Base-by-base conservation (phyloP, 1,140 invertebrate species). In the Diuraphis noxia region DNA sequence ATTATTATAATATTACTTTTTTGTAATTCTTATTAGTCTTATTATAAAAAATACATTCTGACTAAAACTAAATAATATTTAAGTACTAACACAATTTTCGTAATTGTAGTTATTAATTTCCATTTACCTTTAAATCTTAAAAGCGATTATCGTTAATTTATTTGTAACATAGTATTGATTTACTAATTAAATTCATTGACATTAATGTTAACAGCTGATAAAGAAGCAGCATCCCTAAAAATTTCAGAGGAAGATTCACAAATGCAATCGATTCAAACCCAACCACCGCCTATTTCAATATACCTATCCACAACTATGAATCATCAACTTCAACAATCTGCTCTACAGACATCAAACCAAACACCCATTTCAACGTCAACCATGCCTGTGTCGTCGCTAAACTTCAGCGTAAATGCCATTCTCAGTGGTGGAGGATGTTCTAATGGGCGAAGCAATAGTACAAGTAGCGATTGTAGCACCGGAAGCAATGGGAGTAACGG, bases 321-420 rank as follows among this genome's bases (percentile, higher is more conserved):
- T 21, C 52, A 88, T n/a, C 85, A 86, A 36, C 34, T 23, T 5
- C 49, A 88, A 8, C 49, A 63, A 40, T 63, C 86, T 8, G 5
- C 25, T 0, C 23, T 25, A 36, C 85, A 38, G 25, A 10, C 43
- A 2, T 21, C 41, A 34, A 34, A n/a, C 21, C 41, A 46, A 49
- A 49, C n/a, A n/a, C 9, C 43, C 6, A 77, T 25, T 40, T 13
- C 23, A n/a, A 88, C 49, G 36, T 23, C 63, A 21, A 25, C 41
- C n/a, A 38, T 34, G 6, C 13, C 89, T 1, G 72, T 30, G 6
- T 36, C 72, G 6, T 77, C 77, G 89, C 49, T 79, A 46, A 91
- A 91, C 43, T 91, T 91, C 34, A 91, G 89, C 23, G 89, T 91
- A 13, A 91, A 81, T 25, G 89, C 89, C n/a, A 91, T 91, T 38